Conservation (phyloP, 2,797 vertebrate species). For the Coregonus suidteri region DNA sequence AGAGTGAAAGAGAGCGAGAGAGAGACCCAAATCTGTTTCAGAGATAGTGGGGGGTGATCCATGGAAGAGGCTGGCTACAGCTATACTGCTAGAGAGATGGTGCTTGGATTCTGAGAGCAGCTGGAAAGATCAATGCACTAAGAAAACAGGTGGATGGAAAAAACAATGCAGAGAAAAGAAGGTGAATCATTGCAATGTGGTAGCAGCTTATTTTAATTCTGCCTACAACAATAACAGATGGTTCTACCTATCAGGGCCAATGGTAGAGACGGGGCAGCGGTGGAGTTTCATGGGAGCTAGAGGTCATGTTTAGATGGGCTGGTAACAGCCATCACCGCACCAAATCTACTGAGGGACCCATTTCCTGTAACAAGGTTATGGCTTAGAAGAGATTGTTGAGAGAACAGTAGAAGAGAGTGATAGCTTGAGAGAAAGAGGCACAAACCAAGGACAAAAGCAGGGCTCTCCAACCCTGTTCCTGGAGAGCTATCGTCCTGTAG, state of each 20-base stretch:
- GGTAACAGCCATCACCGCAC: background rate
- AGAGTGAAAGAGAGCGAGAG: background rate
- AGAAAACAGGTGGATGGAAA: conserved; percentile 16
- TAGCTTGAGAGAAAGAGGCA: background rate
- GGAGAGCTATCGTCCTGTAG: too few relatives aligned
- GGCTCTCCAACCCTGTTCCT: too few relatives aligned
- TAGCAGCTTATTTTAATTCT: background rate
- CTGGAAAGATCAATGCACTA: background rate
- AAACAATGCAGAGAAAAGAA: background rate
- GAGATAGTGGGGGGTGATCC: conserved; percentile 19
- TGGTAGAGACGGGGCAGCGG: background rate
- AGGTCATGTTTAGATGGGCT: background rate
- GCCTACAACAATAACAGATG: background rate
- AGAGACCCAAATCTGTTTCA: conserved; percentile 33
- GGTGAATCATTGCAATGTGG: background rate
- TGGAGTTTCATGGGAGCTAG: background rate
- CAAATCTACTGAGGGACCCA: conserved; percentile 16
- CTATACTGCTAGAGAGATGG: background rate
- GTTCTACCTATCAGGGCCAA: background rate
- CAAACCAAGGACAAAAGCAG: background rate
- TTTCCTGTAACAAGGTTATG: conserved; percentile 21
- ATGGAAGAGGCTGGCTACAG: background rate
- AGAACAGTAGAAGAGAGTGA: conserved; percentile 4
- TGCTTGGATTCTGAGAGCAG: background rate
- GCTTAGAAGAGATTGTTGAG: conserved; percentile 29